A percentile compares a stretch with the other conserved stretches of the same genome.
Evolutionary conservation across 2,113 vertebrate genomes (phyloP).

Genomic region (Sinocyclocheilus rhinocerous): DNA sequence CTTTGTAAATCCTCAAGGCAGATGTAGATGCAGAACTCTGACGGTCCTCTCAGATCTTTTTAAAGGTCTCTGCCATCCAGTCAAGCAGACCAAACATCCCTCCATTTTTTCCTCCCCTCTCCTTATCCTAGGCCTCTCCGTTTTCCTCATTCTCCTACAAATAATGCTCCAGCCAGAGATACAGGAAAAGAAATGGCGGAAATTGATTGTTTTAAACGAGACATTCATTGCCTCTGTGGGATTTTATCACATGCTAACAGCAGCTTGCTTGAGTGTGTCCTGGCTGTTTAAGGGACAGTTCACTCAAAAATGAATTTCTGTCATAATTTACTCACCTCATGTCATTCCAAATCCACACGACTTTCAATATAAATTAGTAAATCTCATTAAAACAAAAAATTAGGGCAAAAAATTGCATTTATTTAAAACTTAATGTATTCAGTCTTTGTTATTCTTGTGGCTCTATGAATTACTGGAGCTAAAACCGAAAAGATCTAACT

Average conservation of each 20-base stretch:
- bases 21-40: not conserved
- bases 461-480: not conserved
- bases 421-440: not conserved
- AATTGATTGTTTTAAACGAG: not conserved
- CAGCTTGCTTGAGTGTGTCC: not conserved
- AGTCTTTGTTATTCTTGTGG: not conserved
- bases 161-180: not conserved
- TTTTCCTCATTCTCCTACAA: not conserved
- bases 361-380: not conserved
- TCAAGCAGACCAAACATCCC: not conserved
- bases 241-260: slow-evolving; percentile 3
- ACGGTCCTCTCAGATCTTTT: slow-evolving; percentile 14
- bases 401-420: not conserved
- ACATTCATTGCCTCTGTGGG: not conserved
- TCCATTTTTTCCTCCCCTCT: not conserved
- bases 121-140: not conserved
- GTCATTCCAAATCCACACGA: not conserved
- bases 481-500: not conserved
- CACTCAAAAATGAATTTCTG: not conserved
- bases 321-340: not conserved
- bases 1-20: slow-evolving; percentile 41
- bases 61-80: not conserved
- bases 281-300: not conserved
- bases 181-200: not conserved
- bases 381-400: not conserved